Conservation (phyloP, 1,140 invertebrate genomes). For the Watersipora subatra region DNA sequence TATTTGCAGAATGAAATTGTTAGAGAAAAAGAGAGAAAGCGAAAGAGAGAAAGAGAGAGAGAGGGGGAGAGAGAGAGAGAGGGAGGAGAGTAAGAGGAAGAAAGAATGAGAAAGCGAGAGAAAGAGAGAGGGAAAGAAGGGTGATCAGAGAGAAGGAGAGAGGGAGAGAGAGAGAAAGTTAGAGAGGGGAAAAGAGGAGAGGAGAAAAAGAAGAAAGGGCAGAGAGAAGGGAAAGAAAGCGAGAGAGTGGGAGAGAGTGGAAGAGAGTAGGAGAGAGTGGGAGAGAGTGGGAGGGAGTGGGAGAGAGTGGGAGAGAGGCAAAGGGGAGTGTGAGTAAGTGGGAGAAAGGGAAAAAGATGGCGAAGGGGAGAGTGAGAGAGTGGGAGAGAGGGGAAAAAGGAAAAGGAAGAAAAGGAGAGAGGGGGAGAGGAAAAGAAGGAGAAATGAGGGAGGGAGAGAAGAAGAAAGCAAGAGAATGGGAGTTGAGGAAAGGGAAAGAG, state of each 20-base stretch:
- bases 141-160: slow-evolving; percentile 3
- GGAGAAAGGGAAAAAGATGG: too few species aligned
- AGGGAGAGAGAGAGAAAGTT: slow-evolving; percentile 6
- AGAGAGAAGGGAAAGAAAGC: slow-evolving; percentile 11
- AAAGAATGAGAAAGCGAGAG: slow-evolving; percentile 8
- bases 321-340: too few species aligned
- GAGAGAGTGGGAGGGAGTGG: too few species aligned
- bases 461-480: slow-evolving; percentile 5
- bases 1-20: too few species aligned
- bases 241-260: too few species aligned
- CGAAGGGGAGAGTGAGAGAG: slow-evolving; percentile 4
- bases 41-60: too few species aligned
- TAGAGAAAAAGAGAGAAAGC: too few species aligned
- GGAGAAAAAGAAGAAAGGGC: slow-evolving; percentile 9
- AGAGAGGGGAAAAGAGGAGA: slow-evolving; percentile 5
- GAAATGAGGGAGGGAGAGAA: slow-evolving; percentile 7
- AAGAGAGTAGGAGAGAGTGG: too few species aligned
- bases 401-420: slow-evolving; percentile 1
- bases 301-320: too few species aligned
- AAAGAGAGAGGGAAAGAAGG: slow-evolving; percentile 10
- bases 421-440: slow-evolving; percentile 1
- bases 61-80: too few species aligned
- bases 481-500: slow-evolving; percentile 4
- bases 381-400: slow-evolving; percentile 6
- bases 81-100: too few species aligned